Conservation (phyloP, 1,140 invertebrate species). For the Drosophila pruinosa region DNA sequence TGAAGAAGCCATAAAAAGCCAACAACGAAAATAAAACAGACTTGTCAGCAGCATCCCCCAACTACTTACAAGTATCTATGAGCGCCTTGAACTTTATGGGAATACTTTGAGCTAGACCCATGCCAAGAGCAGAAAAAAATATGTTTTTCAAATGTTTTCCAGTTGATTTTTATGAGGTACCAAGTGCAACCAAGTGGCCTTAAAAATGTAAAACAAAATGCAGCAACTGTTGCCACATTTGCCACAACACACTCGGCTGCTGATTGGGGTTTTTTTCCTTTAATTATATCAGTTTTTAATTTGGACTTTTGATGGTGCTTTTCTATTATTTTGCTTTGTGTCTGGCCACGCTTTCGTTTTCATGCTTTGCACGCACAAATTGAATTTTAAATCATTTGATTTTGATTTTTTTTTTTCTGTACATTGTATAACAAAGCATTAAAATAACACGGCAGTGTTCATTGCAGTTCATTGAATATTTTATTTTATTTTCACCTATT, state of each 20-base stretch:
- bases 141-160: slow-evolving; percentile 55
- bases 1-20: slow-evolving; percentile 58
- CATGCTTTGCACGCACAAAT: slow-evolving; percentile 35
- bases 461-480: slow-evolving; percentile 14
- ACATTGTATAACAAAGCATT: slow-evolving; percentile 33
- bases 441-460: slow-evolving; percentile 11
- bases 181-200: slow-evolving; percentile 52
- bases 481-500: not conserved
- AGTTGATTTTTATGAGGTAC: slow-evolving; percentile 60
- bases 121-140: slow-evolving; percentile 34
- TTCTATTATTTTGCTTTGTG: slow-evolving; percentile 29
- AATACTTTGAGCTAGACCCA: slow-evolving; percentile 43
- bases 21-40: slow-evolving; percentile 72
- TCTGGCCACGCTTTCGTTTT: slow-evolving; percentile 66
- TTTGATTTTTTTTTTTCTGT: too few species aligned
- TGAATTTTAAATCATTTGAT: slow-evolving; percentile 55
- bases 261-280: slow-evolving; percentile 19
- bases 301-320: slow-evolving; percentile 2
- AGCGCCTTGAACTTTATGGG: slow-evolving; percentile 73
- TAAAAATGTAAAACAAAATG: slow-evolving; percentile 50
- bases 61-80: slow-evolving; percentile 25
- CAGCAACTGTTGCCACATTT: slow-evolving; percentile 34
- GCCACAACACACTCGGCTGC: slow-evolving; percentile 12
- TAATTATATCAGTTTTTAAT: slow-evolving; percentile 4
- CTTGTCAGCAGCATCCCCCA: slow-evolving; percentile 31